Evolutionary conservation across 1,140 invertebrate genomes (phyloP), one percentile per base, ranked within the genome.

Genomic region (Oreohelix idahoensis): DNA sequence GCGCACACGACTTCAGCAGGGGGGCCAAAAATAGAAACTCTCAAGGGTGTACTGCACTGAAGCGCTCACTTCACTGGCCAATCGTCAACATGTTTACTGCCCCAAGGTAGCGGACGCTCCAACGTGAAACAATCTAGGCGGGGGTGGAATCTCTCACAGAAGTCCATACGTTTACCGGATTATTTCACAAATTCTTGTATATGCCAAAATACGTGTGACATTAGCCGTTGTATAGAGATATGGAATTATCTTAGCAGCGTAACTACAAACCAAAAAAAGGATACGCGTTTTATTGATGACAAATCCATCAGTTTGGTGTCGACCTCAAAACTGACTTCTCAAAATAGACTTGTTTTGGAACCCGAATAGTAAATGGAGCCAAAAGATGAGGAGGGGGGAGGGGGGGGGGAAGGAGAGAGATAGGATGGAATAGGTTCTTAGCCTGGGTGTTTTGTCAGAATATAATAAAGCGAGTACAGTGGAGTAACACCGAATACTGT

Each of bases 331-430:
- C 1, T 42, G 38, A 36, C 11, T 26, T 74, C 71, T 74, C 39
- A 39, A 42, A 29, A 39, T 32, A 74, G 71, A 42, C 71, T 74
- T 74, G 38, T 49, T 66, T 58, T 66, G 63, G 32, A 66, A 74
- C 42, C 42, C 4, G 45, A 20, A 8, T 5, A 29, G n/a, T 11
- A 39, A 42, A 74, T 35, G 11, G 38, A 36, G 23, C 11, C 38
- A 42, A 29, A 20, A 74, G 4, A 73, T 15, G 35, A n/a, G 35
- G 35, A 35, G 38, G 38, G 71, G 29, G 71, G 38, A 26, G 38
- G 71, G 23, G 71, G 38, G 71, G 29, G 71, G 11, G 35, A 73
- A 36, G 5, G 70, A 15, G 39, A 73, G 70, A 20, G 70, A 11
- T 1, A 73, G 70, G 32, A 29, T 15, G 70, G 10, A 32, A 74